Evolutionary conservation across 1,140 invertebrate species (phyloP).

Genomic region (Zaprionus kolodkinae): DNA sequence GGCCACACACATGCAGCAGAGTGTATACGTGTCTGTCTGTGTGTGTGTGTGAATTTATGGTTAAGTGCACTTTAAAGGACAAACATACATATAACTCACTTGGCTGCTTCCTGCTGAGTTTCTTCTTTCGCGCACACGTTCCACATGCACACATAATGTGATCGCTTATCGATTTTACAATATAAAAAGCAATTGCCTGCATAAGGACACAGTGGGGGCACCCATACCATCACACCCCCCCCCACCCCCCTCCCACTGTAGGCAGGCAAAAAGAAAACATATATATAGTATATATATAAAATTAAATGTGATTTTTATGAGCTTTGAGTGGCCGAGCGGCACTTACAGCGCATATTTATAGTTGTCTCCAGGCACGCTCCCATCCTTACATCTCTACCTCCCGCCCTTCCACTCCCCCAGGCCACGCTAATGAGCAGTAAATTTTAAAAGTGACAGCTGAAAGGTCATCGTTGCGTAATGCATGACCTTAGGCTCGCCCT

Average conservation of each 20-base stretch:
- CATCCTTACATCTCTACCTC: no score
- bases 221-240: neutral
- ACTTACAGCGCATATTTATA: slow-evolving; percentile 50
- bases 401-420: neutral
- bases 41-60: slow-evolving; percentile 71
- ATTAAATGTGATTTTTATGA: slow-evolving; percentile 79
- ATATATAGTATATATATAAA: slow-evolving; percentile 27
- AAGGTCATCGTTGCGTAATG: slow-evolving; percentile 19
- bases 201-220: slow-evolving; percentile 42
- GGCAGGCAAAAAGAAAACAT: slow-evolving; percentile 11
- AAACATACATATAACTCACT: slow-evolving; percentile 80
- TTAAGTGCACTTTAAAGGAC: slow-evolving; percentile 83
- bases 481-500: neutral
- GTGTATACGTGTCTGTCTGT: neutral
- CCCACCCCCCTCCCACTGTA: neutral
- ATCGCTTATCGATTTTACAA: slow-evolving; percentile 83
- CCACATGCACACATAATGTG: slow-evolving; percentile 68
- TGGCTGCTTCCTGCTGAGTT: slow-evolving; percentile 67
- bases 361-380: slow-evolving; percentile 1
- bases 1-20: neutral
- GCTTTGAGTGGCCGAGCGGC: slow-evolving; percentile 51
- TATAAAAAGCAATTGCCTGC: slow-evolving; percentile 82
- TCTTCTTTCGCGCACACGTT: slow-evolving; percentile 47
- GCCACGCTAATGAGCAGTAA: slow-evolving; percentile 44
- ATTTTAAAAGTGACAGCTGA: slow-evolving; percentile 33